phyloP scores from a whole-genome alignment of 2,888 invertebrate genomes.

The Chrysolina oricalcia region DNA sequence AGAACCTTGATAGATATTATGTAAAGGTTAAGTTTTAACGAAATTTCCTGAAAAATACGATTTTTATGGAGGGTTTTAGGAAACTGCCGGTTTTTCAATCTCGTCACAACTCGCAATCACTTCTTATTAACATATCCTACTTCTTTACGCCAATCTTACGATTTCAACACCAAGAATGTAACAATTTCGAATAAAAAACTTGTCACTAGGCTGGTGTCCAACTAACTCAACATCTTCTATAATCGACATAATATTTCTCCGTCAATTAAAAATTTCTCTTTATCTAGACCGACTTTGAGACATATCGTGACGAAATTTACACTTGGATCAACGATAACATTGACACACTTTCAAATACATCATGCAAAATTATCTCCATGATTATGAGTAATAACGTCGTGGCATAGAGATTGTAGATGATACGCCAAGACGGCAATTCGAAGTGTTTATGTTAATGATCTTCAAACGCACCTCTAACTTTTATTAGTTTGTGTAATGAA shows the following conservation, averaged over 20 bases:
- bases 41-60: too few species aligned
- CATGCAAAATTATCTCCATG: conserved; percentile 42
- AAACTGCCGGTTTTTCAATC: too few species aligned
- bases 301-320: conserved; percentile 52
- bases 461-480: not conserved
- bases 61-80: too few species aligned
- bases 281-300: conserved; percentile 30
- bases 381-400: conserved; percentile 22
- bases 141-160: not conserved
- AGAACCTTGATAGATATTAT: too few species aligned
- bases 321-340: conserved; percentile 52
- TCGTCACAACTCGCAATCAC: not conserved
- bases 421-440: not conserved
- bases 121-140: not conserved
- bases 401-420: conserved; percentile 15
- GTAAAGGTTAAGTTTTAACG: too few species aligned
- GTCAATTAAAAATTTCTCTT: conserved; percentile 13
- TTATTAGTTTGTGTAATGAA: conserved; percentile 3
- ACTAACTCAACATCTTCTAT: conserved; percentile 8
- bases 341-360: conserved; percentile 57
- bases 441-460: conserved; percentile 17
- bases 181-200: not conserved
- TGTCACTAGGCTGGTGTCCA: not conserved
- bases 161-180: not conserved
- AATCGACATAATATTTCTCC: conserved; percentile 16